phyloP scores from a whole-genome alignment of 2,113 vertebrate genomes.

The Rhea americana region DNA sequence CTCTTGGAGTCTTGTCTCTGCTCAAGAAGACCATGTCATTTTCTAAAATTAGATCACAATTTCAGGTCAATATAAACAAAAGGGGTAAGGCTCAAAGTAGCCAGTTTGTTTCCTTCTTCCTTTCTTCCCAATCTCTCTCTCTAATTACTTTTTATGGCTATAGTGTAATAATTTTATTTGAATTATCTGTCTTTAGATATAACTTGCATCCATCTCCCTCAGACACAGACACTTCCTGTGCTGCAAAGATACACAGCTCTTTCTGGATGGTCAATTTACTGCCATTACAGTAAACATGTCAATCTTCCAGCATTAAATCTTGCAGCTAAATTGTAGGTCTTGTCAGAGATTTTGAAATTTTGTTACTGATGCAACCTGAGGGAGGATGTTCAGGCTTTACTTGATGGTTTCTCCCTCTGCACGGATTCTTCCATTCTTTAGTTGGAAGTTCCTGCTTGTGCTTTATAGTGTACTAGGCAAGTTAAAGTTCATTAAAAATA shows the following conservation, averaged over 20 bases:
- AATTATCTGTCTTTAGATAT: slow-evolving; percentile 8
- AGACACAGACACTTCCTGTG: slow-evolving; percentile 19
- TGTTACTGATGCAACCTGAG: not conserved
- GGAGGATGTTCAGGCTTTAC: not conserved
- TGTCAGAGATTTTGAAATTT: slow-evolving; percentile 40
- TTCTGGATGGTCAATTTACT: slow-evolving; percentile 50
- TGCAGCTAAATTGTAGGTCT: slow-evolving; percentile 44
- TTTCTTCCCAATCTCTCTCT: not conserved
- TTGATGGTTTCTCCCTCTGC: not conserved
- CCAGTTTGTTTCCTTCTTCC: not conserved
- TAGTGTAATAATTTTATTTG: not conserved
- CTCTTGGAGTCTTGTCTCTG: not conserved
- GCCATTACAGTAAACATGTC: slow-evolving; percentile 62
- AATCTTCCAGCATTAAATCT: slow-evolving; percentile 56
- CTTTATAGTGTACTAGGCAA: not conserved
- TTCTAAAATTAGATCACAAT: not conserved
- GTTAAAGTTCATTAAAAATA: slow-evolving; percentile 21
- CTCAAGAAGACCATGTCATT: not conserved
- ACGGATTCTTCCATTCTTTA: not conserved
- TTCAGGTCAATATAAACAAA: not conserved
- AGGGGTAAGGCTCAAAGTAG: not conserved
- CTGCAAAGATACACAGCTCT: slow-evolving; percentile 14
- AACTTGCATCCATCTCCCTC: slow-evolving; percentile 17
- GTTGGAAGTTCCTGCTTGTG: not conserved
- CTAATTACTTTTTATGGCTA: slow-evolving; percentile 27